Evolutionary conservation across 2,797 vertebrate species (phyloP).

Genomic region (Acanthurus tractus): DNA sequence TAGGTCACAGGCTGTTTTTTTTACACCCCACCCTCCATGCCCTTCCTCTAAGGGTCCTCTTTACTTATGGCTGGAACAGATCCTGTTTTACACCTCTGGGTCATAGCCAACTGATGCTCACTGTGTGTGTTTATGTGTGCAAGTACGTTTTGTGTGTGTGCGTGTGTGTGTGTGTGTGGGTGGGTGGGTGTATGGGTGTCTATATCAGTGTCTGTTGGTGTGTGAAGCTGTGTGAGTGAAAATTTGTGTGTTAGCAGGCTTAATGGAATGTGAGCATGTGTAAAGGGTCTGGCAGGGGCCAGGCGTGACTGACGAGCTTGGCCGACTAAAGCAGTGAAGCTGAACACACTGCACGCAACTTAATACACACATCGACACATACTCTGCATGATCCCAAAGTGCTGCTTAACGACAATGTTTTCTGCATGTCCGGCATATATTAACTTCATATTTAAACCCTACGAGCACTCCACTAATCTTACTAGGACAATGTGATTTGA

Average conservation of each 20-base stretch:
- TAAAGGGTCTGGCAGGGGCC: constrained; percentile 59
- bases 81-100: constrained; percentile 61
- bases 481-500: constrained; percentile 58
- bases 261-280: constrained; percentile 69
- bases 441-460: constrained; percentile 45
- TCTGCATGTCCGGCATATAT: constrained; percentile 33
- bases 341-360: constrained; percentile 51
- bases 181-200: constrained; percentile 11
- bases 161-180: not conserved
- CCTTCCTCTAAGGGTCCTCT: constrained; percentile 43
- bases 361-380: constrained; percentile 49
- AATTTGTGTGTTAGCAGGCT: constrained; percentile 46
- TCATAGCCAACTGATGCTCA: constrained; percentile 44
- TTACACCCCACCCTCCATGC: constrained; percentile 24
- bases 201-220: constrained; percentile 29
- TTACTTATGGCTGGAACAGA: constrained; percentile 44
- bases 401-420: constrained; percentile 47
- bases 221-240: constrained; percentile 38
- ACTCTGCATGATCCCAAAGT: constrained; percentile 41
- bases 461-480: constrained; percentile 52
- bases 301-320: constrained; percentile 72
- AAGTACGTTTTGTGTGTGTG: not conserved
- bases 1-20: constrained; percentile 51
- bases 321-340: constrained; percentile 56
- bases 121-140: constrained; percentile 19